Percentiles rank a stretch among this genome's conserved stretches.
phyloP scores from a whole-genome alignment of 1,140 invertebrate genomes.

The Euura lappo region DNA sequence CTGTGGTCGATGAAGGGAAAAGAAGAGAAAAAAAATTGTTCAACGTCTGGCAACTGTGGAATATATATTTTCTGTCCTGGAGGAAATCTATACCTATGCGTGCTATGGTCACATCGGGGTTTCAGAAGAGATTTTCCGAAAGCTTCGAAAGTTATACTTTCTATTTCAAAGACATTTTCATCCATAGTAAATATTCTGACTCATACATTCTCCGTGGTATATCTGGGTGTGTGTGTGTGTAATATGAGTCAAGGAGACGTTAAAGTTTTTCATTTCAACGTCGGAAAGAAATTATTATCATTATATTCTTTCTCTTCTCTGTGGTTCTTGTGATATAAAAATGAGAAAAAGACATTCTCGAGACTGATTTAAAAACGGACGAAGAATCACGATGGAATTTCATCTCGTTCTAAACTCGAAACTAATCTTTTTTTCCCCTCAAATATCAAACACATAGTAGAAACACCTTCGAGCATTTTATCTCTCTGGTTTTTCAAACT shows the following conservation, averaged over 20 bases:
- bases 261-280: conserved; percentile 2
- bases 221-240: neutral
- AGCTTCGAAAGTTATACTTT: neutral
- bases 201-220: neutral
- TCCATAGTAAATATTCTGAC: neutral
- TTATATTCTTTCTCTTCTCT: neutral
- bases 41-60: neutral
- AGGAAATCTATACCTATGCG: neutral
- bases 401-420: neutral
- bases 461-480: too few species aligned
- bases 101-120: neutral
- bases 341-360: neutral
- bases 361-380: neutral
- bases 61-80: neutral
- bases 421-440: neutral
- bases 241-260: neutral
- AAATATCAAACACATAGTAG: too few species aligned
- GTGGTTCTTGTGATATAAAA: neutral
- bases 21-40: neutral
- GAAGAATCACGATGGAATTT: neutral
- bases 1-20: neutral
- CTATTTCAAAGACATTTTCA: conserved; percentile 2
- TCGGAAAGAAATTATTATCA: neutral
- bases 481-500: too few species aligned
- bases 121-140: neutral